These are phyloP conservation scores for Aldabrachelys gigantea DNA, from an alignment of 2,113 vertebrate genomes.

Conservation along the genomic window DNA sequence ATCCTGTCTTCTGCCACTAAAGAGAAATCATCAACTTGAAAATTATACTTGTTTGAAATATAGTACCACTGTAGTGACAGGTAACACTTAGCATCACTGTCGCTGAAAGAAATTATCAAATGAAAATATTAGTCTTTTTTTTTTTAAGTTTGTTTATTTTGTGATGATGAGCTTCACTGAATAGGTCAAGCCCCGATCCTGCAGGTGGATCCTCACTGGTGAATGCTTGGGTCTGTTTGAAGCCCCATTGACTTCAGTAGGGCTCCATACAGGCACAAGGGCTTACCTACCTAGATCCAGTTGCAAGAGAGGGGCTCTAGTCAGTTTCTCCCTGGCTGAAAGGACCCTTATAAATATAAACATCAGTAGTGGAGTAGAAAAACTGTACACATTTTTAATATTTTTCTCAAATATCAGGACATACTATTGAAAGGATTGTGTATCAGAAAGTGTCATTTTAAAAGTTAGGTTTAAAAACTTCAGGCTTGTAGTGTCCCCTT, in stretches of 20 bases:
- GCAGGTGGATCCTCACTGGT: neutral
- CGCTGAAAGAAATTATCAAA: neutral
- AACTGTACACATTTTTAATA: conserved; percentile 1
- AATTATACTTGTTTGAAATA: neutral
- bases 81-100: neutral
- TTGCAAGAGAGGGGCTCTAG: neutral
- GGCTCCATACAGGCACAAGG: neutral
- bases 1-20: neutral
- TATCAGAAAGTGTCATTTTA: neutral
- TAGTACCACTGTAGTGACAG: neutral
- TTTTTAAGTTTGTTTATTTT: neutral
- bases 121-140: neutral
- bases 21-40: neutral
- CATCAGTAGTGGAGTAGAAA: conserved; percentile 15
- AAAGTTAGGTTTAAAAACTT: conserved; percentile 28
- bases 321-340: neutral
- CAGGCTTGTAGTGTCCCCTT: conserved; percentile 52
- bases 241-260: neutral
- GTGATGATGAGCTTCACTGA: neutral
- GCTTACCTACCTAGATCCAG: fast-evolving
- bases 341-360: conserved; percentile 4
- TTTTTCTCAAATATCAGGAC: conserved; percentile 20
- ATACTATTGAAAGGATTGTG: conserved; percentile 33
- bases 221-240: neutral
- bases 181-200: neutral